These are phyloP conservation scores for Ascidia mentula DNA, from an alignment of 23 tunicate species.

Conservation along the genomic window DNA sequence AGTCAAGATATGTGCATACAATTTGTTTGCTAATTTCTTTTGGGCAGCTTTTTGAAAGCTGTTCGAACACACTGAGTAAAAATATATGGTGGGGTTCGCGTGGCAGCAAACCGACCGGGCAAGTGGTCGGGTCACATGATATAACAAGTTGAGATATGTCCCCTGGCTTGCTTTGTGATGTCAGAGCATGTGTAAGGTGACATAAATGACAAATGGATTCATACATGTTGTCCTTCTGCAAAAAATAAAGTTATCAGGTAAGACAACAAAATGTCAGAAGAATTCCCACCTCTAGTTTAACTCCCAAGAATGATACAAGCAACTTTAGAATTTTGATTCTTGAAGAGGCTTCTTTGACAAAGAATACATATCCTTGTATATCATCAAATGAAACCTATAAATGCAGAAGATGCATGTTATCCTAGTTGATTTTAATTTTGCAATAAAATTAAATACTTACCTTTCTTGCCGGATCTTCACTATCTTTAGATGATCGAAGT, in stretches of 20 bases:
- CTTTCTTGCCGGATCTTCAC: constrained; percentile 63
- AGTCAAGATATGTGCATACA: constrained; percentile 13
- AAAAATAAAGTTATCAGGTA: background rate
- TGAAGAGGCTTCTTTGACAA: constrained; percentile 23
- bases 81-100: constrained; percentile 54
- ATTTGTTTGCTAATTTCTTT: constrained; percentile 10
- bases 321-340: constrained; percentile 26
- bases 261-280: too few relatives aligned
- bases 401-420: background rate
- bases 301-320: constrained; percentile 27
- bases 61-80: constrained; percentile 33
- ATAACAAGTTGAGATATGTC: constrained; percentile 1
- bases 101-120: constrained; percentile 11
- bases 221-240: background rate
- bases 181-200: constrained; percentile 50
- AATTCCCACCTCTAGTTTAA: constrained; percentile 19
- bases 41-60: constrained; percentile 19
- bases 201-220: constrained; percentile 31
- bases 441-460: constrained; percentile 1
- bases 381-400: constrained; percentile 47
- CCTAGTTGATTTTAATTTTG: background rate
- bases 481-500: constrained; percentile 26
- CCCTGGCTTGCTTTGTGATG: constrained; percentile 18
- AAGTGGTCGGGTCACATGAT: background rate
- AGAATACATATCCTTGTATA: constrained; percentile 47